Base-by-base conservation (phyloP, 2,797 vertebrate species). In the Hozukius guyotensis region DNA sequence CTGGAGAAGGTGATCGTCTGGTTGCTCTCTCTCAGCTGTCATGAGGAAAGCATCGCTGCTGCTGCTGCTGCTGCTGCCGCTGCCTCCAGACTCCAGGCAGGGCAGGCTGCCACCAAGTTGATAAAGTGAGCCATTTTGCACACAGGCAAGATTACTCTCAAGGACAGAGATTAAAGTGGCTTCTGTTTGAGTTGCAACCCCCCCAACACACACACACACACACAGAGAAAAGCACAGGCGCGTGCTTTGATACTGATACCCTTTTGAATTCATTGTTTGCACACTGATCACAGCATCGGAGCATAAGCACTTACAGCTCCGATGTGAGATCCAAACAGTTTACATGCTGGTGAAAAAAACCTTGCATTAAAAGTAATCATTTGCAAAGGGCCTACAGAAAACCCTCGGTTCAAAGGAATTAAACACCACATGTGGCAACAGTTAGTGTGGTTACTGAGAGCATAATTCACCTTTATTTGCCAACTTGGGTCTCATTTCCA, bases 91-190 rank as follows among this genome's bases (percentile, higher is more conserved):
- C 92, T 94, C 85, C 86, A 88, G 87, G 87, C 92, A 90, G 87
- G 92, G 91, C 93, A 92, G 78, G 82, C 94, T 95, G 94, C 92
- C 94, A 94, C 92, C 87, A 84, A 85, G 82, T 94, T 95, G 95
- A 95, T 95, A 95, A 95, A 95, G 93, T 93, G 93, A 95, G 89
- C 93, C 91, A 90, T 95, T 95, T 94, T 94, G 91, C 91, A 93
- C 93, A 93, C 86, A 88, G 91, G 92, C 91, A 95, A 94, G 95
- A 95, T 96, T 95, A 93, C 92, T 94, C 92, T 94, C 93, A 96
- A 96, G 94, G 95, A 96, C 94, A 95, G 88, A 94, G 94, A 94
- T 94, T 94, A 94, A 94, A 95, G 91, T 87, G 80, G 88, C 80
- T 93, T 93, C 90, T 92, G 75, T 93, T 90, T 88, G 83, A 90